phyloP scores from a whole-genome alignment of 2,888 invertebrate species.

The Geotrupes spiniger region DNA sequence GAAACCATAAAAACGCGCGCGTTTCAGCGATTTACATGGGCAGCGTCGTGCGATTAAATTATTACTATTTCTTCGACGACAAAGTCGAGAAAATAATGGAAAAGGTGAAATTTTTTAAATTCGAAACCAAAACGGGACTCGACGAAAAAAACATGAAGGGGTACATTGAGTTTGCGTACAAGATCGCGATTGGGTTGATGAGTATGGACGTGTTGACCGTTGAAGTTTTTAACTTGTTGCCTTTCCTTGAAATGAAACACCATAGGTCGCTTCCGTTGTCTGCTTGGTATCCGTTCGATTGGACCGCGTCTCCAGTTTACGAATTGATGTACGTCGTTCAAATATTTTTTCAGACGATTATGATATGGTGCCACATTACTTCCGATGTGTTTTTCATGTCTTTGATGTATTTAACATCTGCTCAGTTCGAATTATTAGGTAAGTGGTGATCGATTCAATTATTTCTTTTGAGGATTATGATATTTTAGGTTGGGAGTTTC shows the following conservation, averaged over 20 bases:
- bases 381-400: slow-evolving; percentile 25
- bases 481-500: neutral
- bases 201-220: too few relatives aligned
- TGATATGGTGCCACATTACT: slow-evolving; percentile 19
- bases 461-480: too few relatives aligned
- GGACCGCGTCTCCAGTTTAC: slow-evolving; percentile 11
- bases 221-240: too few relatives aligned
- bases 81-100: neutral
- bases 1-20: too few relatives aligned
- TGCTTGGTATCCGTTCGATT: slow-evolving; percentile 21
- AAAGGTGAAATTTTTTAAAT: neutral
- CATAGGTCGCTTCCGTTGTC: slow-evolving; percentile 11
- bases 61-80: neutral
- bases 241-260: neutral
- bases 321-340: slow-evolving; percentile 20
- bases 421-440: slow-evolving; percentile 1
- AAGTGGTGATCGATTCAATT: neutral
- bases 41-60: neutral
- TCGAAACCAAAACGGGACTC: neutral
- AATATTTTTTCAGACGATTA: slow-evolving; percentile 18
- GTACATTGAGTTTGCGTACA: neutral
- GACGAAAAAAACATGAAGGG: neutral
- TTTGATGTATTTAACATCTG: slow-evolving; percentile 6
- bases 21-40: slow-evolving; percentile 1
- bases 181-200: neutral